Evolutionary conservation across 2,113 vertebrate genomes (phyloP).

Genomic region (Jaculus jaculus): DNA sequence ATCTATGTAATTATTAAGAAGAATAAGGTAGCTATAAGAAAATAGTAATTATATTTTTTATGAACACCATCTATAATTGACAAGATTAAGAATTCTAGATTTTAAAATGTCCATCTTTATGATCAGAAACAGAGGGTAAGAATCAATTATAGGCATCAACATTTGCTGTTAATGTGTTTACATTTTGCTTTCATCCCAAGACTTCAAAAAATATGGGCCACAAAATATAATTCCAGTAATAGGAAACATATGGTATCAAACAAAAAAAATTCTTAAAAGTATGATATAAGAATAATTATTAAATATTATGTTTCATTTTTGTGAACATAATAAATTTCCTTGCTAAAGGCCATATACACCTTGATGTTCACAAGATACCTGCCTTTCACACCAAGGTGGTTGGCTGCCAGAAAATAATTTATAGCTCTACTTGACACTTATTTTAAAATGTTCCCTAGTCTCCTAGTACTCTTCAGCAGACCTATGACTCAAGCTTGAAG

Average conservation of each 20-base stretch:
- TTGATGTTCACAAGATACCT: background rate
- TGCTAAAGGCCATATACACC: background rate
- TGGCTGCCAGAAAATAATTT: slow-evolving; percentile 22
- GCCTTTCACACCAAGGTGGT: background rate
- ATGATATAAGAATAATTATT: background rate
- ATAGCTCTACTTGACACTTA: slow-evolving; percentile 42
- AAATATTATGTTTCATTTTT: background rate
- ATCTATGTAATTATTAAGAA: background rate
- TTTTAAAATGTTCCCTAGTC: slow-evolving; percentile 52
- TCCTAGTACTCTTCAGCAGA: slow-evolving; percentile 3
- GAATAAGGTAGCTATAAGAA: background rate
- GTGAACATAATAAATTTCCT: background rate
- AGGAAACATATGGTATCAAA: background rate
- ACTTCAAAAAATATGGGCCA: background rate
- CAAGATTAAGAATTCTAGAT: background rate
- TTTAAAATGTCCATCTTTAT: background rate
- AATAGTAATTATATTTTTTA: background rate
- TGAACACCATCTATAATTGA: background rate
- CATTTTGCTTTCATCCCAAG: slow-evolving; percentile 8
- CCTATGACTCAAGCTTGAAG: slow-evolving; percentile 45
- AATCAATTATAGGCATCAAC: background rate
- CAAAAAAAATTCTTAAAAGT: slow-evolving; percentile 1
- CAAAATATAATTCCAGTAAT: background rate
- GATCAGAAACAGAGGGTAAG: background rate
- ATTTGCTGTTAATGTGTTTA: background rate